These are phyloP conservation scores for Rhabditoides inermis DNA, from an alignment of 2,888 invertebrate species.

Conservation along the genomic window DNA sequence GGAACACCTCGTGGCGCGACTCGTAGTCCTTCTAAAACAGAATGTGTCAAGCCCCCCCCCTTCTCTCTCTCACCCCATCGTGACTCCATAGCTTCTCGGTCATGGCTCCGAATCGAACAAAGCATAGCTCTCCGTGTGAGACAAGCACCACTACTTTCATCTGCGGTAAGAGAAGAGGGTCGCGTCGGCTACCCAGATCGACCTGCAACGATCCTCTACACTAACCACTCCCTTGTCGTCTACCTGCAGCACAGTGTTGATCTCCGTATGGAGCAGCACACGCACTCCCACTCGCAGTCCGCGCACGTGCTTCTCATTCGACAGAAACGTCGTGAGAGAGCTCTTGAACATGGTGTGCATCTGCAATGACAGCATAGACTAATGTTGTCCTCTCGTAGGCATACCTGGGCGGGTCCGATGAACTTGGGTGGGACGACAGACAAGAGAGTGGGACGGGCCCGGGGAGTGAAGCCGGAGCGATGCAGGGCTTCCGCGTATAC, in stretches of 20 bases:
- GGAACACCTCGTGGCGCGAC: no score
- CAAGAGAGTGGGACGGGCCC: no score
- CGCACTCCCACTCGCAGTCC: not conserved
- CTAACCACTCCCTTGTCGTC: not conserved
- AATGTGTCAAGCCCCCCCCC: no score
- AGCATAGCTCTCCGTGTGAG: not conserved
- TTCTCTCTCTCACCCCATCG: not conserved
- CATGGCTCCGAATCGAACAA: not conserved
- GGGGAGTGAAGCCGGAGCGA: no score
- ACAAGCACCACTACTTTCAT: slow-evolving; percentile 1
- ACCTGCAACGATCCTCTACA: not conserved
- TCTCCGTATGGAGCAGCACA: not conserved
- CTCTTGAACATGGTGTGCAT: slow-evolving; percentile 1
- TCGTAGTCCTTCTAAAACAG: no score
- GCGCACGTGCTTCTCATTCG: no score
- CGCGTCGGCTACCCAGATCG: not conserved
- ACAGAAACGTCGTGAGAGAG: not conserved
- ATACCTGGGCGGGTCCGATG: no score
- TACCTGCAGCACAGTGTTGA: not conserved
- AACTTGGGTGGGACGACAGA: no score
- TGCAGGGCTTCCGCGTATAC: no score
- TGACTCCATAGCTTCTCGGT: not conserved
- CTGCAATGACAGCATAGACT: not conserved
- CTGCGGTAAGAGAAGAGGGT: not conserved
- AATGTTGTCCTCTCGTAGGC: no score